Evolutionary conservation across 2,888 invertebrate genomes (phyloP).

Genomic region (Drosophila anceps): DNA sequence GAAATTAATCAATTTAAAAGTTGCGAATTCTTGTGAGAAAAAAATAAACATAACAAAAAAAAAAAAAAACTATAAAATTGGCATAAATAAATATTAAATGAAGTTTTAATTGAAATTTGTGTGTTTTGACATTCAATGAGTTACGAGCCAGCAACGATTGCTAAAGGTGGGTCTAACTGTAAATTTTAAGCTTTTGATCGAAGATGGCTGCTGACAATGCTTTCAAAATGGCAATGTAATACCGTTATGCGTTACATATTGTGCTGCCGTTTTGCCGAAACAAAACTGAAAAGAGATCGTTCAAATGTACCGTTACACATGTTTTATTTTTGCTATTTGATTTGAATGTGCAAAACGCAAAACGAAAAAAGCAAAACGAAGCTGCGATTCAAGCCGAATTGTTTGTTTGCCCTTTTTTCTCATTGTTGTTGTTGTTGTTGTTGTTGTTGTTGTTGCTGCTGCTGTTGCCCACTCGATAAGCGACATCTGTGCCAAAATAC

Average conservation of each 20-base stretch:
- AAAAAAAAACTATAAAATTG: conserved; percentile 35
- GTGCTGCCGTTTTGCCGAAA: neutral
- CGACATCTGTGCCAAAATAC: conserved; percentile 26
- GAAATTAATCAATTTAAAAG: conserved; percentile 35
- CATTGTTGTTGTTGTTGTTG: neutral
- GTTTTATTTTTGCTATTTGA: conserved; percentile 26
- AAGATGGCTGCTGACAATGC: conserved; percentile 5
- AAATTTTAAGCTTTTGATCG: neutral
- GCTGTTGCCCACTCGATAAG: conserved; percentile 33
- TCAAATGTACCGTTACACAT: conserved; percentile 57
- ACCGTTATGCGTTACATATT: conserved; percentile 26
- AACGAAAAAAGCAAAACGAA: conserved; percentile 30
- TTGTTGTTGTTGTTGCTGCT: neutral
- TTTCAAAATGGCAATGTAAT: conserved; percentile 29
- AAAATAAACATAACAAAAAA: conserved; percentile 1
- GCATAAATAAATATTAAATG: conserved; percentile 38
- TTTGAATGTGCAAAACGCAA: conserved; percentile 30
- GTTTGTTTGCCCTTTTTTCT: conserved; percentile 29
- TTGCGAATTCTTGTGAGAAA: conserved; percentile 31
- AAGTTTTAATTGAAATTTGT: conserved; percentile 29
- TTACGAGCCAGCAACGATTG: conserved; percentile 14
- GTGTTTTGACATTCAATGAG: conserved; percentile 36
- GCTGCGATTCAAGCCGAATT: conserved; percentile 24
- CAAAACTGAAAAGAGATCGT: conserved; percentile 7
- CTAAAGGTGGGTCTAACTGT: conserved; percentile 44